phyloP scores from a whole-genome alignment of 2,797 vertebrate genomes.

The Bucorvus abyssinicus region DNA sequence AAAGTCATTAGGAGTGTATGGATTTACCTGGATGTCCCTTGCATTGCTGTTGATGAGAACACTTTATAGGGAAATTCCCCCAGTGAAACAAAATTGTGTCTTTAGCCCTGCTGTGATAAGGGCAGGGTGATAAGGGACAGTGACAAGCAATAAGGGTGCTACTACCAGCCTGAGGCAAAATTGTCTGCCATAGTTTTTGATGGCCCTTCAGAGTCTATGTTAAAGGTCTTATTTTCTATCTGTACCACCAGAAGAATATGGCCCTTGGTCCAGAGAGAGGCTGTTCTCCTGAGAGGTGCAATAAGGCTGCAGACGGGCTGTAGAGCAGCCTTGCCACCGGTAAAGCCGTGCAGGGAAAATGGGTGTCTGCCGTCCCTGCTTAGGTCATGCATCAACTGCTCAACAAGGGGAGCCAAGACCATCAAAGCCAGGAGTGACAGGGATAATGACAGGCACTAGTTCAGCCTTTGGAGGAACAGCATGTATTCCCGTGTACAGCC shows the following conservation, averaged over 20 bases:
- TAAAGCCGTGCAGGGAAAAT: not conserved
- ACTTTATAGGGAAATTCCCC: not conserved
- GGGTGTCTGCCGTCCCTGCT: not conserved
- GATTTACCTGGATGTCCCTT: not conserved
- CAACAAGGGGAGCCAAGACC: not conserved
- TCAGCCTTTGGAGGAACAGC: not conserved
- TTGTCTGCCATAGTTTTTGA: not conserved
- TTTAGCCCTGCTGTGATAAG: not conserved
- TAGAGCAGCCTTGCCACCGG: not conserved
- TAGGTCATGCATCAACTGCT: not conserved
- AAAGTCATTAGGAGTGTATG: not conserved
- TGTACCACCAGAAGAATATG: not conserved
- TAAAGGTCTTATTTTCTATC: not conserved
- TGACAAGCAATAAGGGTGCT: not conserved
- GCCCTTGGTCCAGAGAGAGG: not conserved
- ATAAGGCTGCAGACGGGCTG: not conserved
- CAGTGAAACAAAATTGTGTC: not conserved
- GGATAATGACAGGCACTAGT: not conserved
- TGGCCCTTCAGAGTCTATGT: not conserved
- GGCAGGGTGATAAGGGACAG: too few relatives aligned
- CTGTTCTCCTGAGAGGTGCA: accelerated
- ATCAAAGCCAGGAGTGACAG: not conserved
- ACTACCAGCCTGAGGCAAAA: not conserved
- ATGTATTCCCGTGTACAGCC: not conserved
- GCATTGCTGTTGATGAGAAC: not conserved